phyloP scores from a whole-genome alignment of 2,888 invertebrate species.

The Sinentomon sp. region DNA sequence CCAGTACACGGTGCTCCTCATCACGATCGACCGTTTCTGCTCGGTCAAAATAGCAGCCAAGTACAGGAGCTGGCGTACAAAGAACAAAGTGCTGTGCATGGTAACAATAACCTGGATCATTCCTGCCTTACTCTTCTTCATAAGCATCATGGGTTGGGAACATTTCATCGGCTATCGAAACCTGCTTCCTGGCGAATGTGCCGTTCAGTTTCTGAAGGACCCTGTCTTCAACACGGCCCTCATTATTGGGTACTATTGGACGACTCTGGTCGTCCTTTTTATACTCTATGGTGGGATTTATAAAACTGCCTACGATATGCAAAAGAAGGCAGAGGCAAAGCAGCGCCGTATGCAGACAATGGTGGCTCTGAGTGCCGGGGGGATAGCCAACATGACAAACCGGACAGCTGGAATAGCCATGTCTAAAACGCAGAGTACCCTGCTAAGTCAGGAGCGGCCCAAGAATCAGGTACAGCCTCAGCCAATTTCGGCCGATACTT shows the following conservation, averaged over 20 bases:
- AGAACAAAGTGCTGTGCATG: conserved; percentile 77
- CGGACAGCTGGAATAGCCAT: conserved; percentile 60
- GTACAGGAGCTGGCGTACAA: conserved; percentile 88
- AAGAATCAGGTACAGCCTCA: too few relatives aligned
- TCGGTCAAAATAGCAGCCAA: conserved; percentile 94
- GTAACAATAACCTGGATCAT: conserved; percentile 90
- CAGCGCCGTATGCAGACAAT: conserved; percentile 84
- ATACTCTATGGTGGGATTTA: conserved; percentile 91
- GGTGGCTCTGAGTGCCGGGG: conserved; percentile 67
- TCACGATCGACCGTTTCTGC: conserved; percentile 94
- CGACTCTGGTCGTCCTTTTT: conserved; percentile 77
- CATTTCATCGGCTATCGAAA: conserved; percentile 83
- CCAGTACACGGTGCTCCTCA: conserved; percentile 92
- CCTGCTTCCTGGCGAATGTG: conserved; percentile 60
- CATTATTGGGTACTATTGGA: conserved; percentile 93
- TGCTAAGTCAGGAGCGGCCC: conserved; percentile 40
- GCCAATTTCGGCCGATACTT: too few relatives aligned
- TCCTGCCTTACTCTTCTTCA: conserved; percentile 82
- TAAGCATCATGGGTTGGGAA: conserved; percentile 97
- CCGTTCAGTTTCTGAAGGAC: conserved; percentile 90
- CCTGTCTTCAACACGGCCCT: conserved; percentile 89
- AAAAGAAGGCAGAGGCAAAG: conserved; percentile 85
- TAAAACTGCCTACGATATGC: conserved; percentile 88
- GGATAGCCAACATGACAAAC: conserved; percentile 74
- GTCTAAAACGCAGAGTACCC: conserved; percentile 39